Evolutionary conservation across 1,140 invertebrate genomes (phyloP), one percentile per base, ranked within the genome.

Genomic region (Pseudomyrmex sp.): DNA sequence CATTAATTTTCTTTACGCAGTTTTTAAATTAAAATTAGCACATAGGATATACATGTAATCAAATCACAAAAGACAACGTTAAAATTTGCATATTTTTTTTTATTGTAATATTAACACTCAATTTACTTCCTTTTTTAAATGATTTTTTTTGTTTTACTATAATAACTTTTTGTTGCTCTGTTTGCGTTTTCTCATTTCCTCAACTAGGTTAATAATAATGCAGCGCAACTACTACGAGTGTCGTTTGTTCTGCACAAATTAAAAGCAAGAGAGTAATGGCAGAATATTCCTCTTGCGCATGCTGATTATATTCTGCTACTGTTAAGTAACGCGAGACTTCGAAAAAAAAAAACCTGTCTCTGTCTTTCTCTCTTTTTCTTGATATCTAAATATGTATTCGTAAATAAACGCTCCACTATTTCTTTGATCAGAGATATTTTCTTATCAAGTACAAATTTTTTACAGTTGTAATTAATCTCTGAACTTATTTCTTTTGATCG

Each of bases 151-250:
- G 20, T 35, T 35, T 35, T 35, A 35, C 35, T 35, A 35, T 35
- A 35, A 35, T 35, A 35, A 35, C 35, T 35, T 35, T 35, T 35
- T 3, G 5, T 35, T 35, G 35, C 0, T 0, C 35, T 35, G 35
- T 35, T 35, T 35, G 35, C 7, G 35, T 35, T 35, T 4, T 35
- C 35, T 1, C 1, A 9, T 23, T 1, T 5, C 7, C 9, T 15
- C n/a, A 20, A 69, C 3, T 52, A 26, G 18, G 8, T 69, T n/a
- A 52, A 69, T 15, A 15, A 54, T n/a, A 69, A 69, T 69, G 48
- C 13, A n/a, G 13, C 48, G 48, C 26, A 9, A 15, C 46, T 68
- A 35, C 35, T 8, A 46, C 8, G 13, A 23, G 7, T 52, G 13
- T 69, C 23, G 23, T 62, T 52, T 26, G 20, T 69, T 20, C 5